Evolutionary conservation across 2,797 vertebrate genomes (phyloP), one percentile per base, ranked within the genome.

Genomic region (Sandelia bainsii): DNA sequence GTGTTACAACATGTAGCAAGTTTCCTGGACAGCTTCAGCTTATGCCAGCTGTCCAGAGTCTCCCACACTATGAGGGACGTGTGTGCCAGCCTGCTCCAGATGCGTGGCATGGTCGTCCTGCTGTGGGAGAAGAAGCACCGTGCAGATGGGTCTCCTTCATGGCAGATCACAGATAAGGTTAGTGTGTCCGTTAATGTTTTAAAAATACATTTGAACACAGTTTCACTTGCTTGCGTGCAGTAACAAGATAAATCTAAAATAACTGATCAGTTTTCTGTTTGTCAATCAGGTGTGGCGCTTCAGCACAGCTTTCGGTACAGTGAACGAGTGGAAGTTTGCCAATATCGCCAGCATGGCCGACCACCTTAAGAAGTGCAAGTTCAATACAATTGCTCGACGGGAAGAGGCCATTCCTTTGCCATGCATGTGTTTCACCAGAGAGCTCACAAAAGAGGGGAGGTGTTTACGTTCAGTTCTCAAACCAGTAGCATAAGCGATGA

Each of bases 311-410:
- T 99, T 99, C 58, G 97, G 97, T 82, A 97, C 98, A 4, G 98
- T 99, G 79, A 96, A 96, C 0, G 96, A 99, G 75, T 99, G 98
- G 98, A 99, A 98, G 84, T 99, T 99, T 89, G 97, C 98, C 58
- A 96, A 99, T 93, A 97, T 98, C 69, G 87, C 97, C 82, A 99
- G 98, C 94, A 99, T 99, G 97, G 98, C 98, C 25, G 98, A 99
- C 91, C 98, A 99, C 91, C 93, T 99, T 90, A 99, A 99, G 94
- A 97, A 95, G 75, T 99, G 98, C 91, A 96, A 94, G 92, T 99
- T 97, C 90, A 99, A 99, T 66, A 94, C 93, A 0, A 91, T 99
- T 16, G 75, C 97, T 64, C 96, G 95, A 1, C 94, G 96, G 29
- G 96, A 98, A 74, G 98, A 99, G 77, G 98, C 98, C 0, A 91